A percentile compares a stretch with the other conserved stretches of the same genome.
Conservation (phyloP, 2,888 invertebrate species). For the Diaprepes abbreviatus region DNA sequence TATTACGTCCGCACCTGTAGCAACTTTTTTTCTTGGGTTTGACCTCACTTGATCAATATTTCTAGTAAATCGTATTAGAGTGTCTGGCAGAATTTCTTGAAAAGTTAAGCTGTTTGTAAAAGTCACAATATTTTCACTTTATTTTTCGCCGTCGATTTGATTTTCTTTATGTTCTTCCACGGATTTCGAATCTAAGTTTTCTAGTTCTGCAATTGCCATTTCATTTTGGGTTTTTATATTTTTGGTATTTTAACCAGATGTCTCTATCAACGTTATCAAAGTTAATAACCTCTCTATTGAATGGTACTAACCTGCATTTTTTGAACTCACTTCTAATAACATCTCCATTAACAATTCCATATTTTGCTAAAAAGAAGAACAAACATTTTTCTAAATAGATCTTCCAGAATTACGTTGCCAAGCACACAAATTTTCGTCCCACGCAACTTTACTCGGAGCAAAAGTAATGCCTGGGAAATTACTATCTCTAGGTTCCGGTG, state of each 20-base stretch:
- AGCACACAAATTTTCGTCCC: constrained; percentile 45
- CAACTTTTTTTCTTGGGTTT: neutral
- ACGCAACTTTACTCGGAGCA: constrained; percentile 23
- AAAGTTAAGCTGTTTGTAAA: no score
- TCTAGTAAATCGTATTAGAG: neutral
- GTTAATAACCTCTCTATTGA: neutral
- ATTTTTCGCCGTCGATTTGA: neutral
- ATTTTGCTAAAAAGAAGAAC: constrained; percentile 20
- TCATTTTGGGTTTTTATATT: no score
- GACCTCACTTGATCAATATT: neutral
- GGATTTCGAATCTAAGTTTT: no score
- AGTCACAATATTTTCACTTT: neutral
- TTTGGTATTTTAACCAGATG: no score
- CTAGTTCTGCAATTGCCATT: no score
- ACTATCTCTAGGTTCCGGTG: constrained; percentile 12
- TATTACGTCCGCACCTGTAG: neutral
- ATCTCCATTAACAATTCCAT: no score
- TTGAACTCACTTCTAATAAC: no score
- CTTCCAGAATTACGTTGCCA: constrained; percentile 36
- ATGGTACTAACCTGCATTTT: no score
- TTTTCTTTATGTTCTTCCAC: neutral
- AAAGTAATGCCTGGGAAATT: constrained; percentile 1
- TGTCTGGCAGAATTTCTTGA: no score
- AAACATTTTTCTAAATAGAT: constrained; percentile 4
- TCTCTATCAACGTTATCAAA: neutral